These are phyloP conservation scores for Gouania willdenowi DNA, from an alignment of 2,797 vertebrate species.

Conservation along the genomic window DNA sequence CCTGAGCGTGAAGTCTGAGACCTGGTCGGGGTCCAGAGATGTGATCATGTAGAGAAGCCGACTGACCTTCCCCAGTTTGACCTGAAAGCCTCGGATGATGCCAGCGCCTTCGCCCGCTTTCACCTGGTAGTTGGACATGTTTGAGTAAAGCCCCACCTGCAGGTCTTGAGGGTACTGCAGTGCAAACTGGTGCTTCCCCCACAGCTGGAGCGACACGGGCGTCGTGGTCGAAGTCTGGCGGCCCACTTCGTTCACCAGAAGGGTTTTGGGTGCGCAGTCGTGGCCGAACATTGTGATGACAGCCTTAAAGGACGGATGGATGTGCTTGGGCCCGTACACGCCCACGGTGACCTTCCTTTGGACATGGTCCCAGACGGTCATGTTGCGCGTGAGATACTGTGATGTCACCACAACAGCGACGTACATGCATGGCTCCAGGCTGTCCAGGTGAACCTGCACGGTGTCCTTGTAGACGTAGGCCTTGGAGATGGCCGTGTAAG, in stretches of 20 bases:
- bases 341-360: conserved; percentile 88
- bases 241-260: conserved; percentile 85
- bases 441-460: conserved; percentile 88
- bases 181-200: conserved; percentile 93
- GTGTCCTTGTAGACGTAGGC: conserved; percentile 85
- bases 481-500: conserved; percentile 78
- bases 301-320: conserved; percentile 93
- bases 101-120: conserved; percentile 78
- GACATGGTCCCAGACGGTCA: conserved; percentile 90
- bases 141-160: conserved; percentile 89
- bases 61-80: conserved; percentile 91
- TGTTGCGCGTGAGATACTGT: conserved; percentile 74
- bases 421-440: conserved; percentile 92
- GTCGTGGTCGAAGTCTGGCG: conserved; percentile 75
- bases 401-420: conserved; percentile 84
- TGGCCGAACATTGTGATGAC: conserved; percentile 94
- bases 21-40: conserved; percentile 78
- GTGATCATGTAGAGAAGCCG: conserved; percentile 86
- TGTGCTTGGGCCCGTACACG: conserved; percentile 93
- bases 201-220: conserved; percentile 89
- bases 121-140: conserved; percentile 91
- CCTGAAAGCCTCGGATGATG: conserved; percentile 86
- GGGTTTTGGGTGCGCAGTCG: conserved; percentile 88
- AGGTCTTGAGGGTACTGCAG: conserved; percentile 88
- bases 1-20: conserved; percentile 90